These are phyloP conservation scores for Orthonyx spaldingii DNA, from an alignment of 2,113 vertebrate genomes.

Conservation along the genomic window DNA sequence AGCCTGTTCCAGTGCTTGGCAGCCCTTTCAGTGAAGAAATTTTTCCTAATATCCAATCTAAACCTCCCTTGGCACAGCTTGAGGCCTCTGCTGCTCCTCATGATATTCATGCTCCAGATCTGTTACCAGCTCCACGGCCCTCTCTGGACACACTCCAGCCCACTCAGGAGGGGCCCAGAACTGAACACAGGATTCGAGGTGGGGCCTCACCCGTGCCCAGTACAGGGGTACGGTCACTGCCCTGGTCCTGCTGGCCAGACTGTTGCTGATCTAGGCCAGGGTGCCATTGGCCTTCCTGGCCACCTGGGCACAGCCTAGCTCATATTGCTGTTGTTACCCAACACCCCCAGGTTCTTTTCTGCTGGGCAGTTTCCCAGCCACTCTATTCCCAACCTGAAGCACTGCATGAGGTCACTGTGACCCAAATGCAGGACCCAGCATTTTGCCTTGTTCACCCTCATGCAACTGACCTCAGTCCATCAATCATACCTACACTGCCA, in stretches of 20 bases:
- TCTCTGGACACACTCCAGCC: background rate
- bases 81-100: background rate
- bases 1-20: background rate
- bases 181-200: fast-evolving
- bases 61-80: background rate
- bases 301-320: fast-evolving
- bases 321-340: background rate
- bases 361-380: background rate
- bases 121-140: background rate
- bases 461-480: background rate
- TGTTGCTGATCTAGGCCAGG: fast-evolving
- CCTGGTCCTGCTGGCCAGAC: background rate
- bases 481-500: background rate
- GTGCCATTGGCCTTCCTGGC: fast-evolving
- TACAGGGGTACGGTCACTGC: fast-evolving
- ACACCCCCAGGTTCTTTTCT: fast-evolving
- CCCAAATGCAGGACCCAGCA: too few species aligned
- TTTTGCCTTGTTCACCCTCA: background rate
- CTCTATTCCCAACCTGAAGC: background rate
- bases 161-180: background rate
- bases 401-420: background rate
- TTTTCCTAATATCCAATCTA: background rate
- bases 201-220: fast-evolving
- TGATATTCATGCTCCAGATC: fast-evolving
- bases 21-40: background rate